phyloP scores from a whole-genome alignment of 2,888 invertebrate genomes.

The Oscheius sp. region DNA sequence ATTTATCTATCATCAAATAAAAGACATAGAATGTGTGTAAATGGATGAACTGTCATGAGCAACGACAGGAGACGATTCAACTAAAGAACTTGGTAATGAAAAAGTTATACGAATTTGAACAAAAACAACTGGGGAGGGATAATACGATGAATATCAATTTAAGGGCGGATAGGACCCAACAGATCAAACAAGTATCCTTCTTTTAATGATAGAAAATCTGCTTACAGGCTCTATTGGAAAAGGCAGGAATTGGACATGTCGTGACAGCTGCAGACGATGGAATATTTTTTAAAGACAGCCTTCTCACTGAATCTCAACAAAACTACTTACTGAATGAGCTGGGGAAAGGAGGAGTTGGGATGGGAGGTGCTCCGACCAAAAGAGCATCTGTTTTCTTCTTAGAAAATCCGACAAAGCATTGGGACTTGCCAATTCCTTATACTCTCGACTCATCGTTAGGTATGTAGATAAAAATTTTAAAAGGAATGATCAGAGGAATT shows the following conservation, averaged over 20 bases:
- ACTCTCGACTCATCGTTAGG: constrained; percentile 61
- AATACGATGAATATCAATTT: constrained; percentile 38
- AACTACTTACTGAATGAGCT: constrained; percentile 63
- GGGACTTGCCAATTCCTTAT: constrained; percentile 65
- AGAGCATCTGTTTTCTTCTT: constrained; percentile 56
- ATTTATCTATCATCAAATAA: neutral
- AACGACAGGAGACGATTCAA: neutral
- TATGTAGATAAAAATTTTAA: neutral
- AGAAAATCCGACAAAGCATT: constrained; percentile 52
- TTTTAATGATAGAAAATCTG: neutral
- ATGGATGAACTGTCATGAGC: constrained; percentile 6
- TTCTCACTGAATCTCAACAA: constrained; percentile 65
- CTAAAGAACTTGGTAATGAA: neutral
- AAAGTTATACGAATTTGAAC: constrained; percentile 35
- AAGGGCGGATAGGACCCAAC: constrained; percentile 45
- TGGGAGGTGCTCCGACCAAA: neutral
- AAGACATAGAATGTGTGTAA: neutral
- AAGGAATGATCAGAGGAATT: constrained; percentile 22
- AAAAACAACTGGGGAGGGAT: constrained; percentile 31
- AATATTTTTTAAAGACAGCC: constrained; percentile 63
- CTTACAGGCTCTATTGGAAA: constrained; percentile 43
- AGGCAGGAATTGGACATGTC: constrained; percentile 44
- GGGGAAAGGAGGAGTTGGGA: constrained; percentile 42
- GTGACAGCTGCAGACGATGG: constrained; percentile 67
- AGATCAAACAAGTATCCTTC: constrained; percentile 40